Evolutionary conservation across 2,888 invertebrate genomes (phyloP).

Genomic region (Cetonia aurata): DNA sequence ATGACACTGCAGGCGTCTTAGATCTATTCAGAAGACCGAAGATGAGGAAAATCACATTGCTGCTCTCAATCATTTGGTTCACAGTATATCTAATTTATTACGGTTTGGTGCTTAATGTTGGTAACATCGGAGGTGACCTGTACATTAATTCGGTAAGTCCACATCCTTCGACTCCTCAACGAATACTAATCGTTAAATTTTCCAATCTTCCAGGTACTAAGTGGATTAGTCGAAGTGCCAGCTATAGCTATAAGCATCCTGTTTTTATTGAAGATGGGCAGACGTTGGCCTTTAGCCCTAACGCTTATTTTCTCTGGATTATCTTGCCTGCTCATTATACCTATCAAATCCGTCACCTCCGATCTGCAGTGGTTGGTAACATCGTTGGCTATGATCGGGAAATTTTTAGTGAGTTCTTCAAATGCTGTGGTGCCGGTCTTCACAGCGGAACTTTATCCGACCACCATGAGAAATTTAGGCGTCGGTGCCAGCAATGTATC

Average conservation of each 20-base stretch:
- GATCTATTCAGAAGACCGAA: constrained; percentile 76
- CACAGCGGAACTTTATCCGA: constrained; percentile 85
- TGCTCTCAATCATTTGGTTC: constrained; percentile 82
- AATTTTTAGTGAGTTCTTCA: constrained; percentile 83
- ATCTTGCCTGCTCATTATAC: constrained; percentile 74
- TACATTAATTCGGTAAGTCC: constrained; percentile 78
- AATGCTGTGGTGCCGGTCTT: constrained; percentile 85
- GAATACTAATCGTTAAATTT: no score
- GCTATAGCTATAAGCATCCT: constrained; percentile 82
- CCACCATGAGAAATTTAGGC: constrained; percentile 82
- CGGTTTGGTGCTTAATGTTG: constrained; percentile 80
- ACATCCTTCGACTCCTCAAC: not conserved
- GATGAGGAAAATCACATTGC: constrained; percentile 77
- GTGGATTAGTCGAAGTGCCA: constrained; percentile 83
- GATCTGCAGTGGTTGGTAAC: constrained; percentile 77
- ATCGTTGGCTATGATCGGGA: constrained; percentile 82
- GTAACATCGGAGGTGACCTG: constrained; percentile 80
- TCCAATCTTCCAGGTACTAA: constrained; percentile 67
- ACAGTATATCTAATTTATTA: constrained; percentile 84
- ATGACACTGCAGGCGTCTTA: constrained; percentile 69
- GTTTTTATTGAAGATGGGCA: constrained; percentile 80
- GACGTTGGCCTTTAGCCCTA: constrained; percentile 78
- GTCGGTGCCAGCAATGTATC: constrained; percentile 82
- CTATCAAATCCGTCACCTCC: constrained; percentile 68
- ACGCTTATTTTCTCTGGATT: constrained; percentile 78